A percentile compares a stretch with the other conserved stretches of the same genome.
Conservation (phyloP, 2,888 invertebrate genomes). For the Ditylenchus weischeri region DNA sequence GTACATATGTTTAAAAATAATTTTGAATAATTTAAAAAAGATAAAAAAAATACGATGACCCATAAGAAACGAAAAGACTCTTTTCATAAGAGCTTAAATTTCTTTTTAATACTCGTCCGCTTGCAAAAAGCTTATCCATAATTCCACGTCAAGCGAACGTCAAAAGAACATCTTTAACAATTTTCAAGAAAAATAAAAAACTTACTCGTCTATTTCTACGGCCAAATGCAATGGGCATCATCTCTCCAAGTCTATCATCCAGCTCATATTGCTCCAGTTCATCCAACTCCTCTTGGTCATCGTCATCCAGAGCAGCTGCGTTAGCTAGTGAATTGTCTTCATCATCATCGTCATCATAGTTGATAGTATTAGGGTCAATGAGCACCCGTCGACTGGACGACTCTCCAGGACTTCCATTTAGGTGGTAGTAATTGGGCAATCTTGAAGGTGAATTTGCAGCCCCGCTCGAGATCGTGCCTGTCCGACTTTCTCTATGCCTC, state of each 20-base stretch:
- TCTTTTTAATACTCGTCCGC: background rate
- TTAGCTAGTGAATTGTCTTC: conserved; percentile 1
- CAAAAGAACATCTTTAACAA: no score
- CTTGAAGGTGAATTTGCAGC: background rate
- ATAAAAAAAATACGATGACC: no score
- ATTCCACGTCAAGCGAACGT: no score
- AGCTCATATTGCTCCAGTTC: conserved; percentile 51
- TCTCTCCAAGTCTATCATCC: conserved; percentile 52
- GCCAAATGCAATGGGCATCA: conserved; percentile 45
- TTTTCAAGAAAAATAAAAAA: background rate
- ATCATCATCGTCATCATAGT: conserved; percentile 6
- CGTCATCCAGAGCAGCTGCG: background rate
- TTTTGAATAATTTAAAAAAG: no score
- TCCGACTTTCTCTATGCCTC: background rate
- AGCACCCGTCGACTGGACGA: background rate
- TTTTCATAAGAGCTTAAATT: no score
- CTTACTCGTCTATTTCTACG: conserved; percentile 45
- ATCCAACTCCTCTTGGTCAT: conserved; percentile 33
- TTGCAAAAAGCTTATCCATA: no score
- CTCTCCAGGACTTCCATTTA: background rate
- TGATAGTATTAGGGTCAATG: conserved; percentile 29
- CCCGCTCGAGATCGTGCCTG: background rate
- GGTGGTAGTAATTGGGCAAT: background rate
- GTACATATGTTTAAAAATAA: no score
- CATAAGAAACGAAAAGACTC: no score